Base-by-base conservation (phyloP, 2,797 vertebrate species). In the Smutsia temminckii region DNA sequence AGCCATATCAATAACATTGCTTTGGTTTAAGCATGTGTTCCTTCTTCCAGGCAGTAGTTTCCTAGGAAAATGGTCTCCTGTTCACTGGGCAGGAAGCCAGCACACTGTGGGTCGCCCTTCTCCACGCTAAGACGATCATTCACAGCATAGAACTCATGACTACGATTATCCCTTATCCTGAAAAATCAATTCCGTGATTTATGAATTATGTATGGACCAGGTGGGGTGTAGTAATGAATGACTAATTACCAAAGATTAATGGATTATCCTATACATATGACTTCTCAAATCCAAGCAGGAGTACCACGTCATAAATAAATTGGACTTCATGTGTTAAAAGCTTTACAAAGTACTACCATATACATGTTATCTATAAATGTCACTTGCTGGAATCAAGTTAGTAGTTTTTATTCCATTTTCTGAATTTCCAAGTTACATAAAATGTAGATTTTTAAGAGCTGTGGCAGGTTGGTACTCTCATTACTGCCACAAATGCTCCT, bases 361-460 rank as follows among this genome's bases (percentile, higher is more conserved):
- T 42, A 79, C 14, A 16, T 27, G 12, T 46, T 75, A 91, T 86
- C 63, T 32, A 83, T 86, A 72, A 90, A 94, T 86, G 29, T 80
- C 37, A 87, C 46, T 84, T 95, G 18, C 37, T 93, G 23, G 37
- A 95, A 84, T 84, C 0, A 42, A 80, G 88, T 79, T 72, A 83
- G n/a, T 66, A 61, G 17, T 55, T 96, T 96, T 85, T 66, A 77
- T 92, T 94, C 17, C 49, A 86, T 84, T 93, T 81, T 57, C 63
- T 86, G 51, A 85, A 78, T 92, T 95, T 94, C 72, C 57, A 74
- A 46, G 42, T 85, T 80, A 93, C 13, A 49, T 51, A 79, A 92
- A 89, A 37, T 74, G 42, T 20, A 91, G 59, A 64, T 68, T 88
- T 92, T 97, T 81, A 83, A 92, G 85, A 91, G 49, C 64, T 29